Base-by-base conservation (phyloP, 1,140 invertebrate genomes). In the Drosophila athabasca region DNA sequence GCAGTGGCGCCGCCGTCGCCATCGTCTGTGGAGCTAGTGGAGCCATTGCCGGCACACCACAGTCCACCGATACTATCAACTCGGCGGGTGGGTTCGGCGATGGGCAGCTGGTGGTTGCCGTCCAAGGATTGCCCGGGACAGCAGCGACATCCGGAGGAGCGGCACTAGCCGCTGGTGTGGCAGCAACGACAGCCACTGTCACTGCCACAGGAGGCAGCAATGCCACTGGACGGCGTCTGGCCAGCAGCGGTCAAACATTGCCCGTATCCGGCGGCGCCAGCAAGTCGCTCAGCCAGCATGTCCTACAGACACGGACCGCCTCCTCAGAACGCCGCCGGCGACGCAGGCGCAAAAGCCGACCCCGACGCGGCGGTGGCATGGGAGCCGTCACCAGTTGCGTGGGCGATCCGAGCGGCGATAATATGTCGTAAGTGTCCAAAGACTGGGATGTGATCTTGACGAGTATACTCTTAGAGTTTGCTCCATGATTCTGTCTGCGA, bases 251-350 rank as follows among this genome's bases (percentile, higher is more conserved):
- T 0, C 43, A 24, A 24, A 41, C 62, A 4, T 8, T 39, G 35
- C 35, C 35, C 0, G 35, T 39, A 5, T 39, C 35, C 35, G 52
- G 35, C 7, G 60, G 35, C 7, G 60, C 50, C 49, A 67, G 31
- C 62, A 91, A 90, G 55, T 91, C 90, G 4, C 66, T 91, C 0
- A 91, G 90, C 53, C 90, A 91, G 22, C 90, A 91, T 80, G 90
- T 91, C 39, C 71, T 91, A 15, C 90, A 89, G 49, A 88, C 83
- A n/a, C 79, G 84, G 6, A 90, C 90, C 35, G 87, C 90, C 2
- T 91, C 90, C 15, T 90, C 90, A 48, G 90, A 91, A 49, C 84
- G 90, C 6, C 59, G 90, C 6, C 64, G 90, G 29, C 76, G 90
- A 43, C 78, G 90, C 35, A 62, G 90, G 2, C 76, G 90, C 3